Evolutionary conservation across 2,888 invertebrate genomes (phyloP).

Genomic region (Orgyia antiqua): DNA sequence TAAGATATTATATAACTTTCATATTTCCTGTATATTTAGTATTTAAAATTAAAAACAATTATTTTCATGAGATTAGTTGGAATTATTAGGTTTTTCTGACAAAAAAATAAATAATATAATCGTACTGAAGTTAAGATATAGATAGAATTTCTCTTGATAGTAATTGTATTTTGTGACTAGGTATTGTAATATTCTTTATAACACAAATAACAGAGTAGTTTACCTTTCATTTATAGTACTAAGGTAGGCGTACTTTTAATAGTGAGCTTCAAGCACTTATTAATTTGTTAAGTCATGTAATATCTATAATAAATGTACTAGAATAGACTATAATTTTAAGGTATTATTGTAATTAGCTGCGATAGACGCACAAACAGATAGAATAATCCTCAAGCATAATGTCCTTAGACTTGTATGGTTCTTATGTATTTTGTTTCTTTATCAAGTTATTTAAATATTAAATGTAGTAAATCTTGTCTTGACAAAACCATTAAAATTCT

Average conservation of each 20-base stretch:
- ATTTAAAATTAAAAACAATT: too few relatives aligned
- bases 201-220: conserved; percentile 25
- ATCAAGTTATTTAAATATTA: background rate
- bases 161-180: conserved; percentile 1
- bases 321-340: conserved; percentile 43
- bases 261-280: conserved; percentile 44
- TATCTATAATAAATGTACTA: conserved; percentile 44
- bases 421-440: conserved; percentile 15
- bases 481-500: conserved; percentile 44
- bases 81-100: too few relatives aligned
- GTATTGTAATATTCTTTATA: background rate
- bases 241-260: conserved; percentile 27
- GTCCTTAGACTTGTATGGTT: conserved; percentile 20
- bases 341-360: conserved; percentile 47
- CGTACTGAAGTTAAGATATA: too few relatives aligned
- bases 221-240: conserved; percentile 26
- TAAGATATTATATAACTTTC: too few relatives aligned
- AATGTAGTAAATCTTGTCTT: conserved; percentile 44
- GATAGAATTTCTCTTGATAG: background rate
- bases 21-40: too few relatives aligned
- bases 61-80: too few relatives aligned
- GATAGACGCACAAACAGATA: conserved; percentile 41
- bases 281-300: conserved; percentile 38
- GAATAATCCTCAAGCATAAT: conserved; percentile 25
- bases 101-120: too few relatives aligned